Evolutionary conservation across 1,140 invertebrate species (phyloP).

Genomic region (Notospermus geniculatus): DNA sequence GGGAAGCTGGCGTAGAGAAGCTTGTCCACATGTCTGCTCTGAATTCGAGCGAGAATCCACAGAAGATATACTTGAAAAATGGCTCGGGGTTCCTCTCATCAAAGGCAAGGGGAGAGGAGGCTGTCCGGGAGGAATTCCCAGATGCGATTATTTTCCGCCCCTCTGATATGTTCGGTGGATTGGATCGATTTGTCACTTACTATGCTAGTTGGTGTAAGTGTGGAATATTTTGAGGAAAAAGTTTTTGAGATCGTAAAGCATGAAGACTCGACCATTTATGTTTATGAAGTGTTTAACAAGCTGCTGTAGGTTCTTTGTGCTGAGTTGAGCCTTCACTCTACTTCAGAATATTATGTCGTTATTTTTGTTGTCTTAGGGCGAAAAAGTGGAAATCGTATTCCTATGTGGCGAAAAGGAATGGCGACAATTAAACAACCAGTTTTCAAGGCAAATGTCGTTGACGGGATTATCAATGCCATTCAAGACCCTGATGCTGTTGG

Average conservation of each 20-base stretch:
- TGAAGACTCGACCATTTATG: too few species aligned
- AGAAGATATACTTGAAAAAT: slow-evolving; percentile 31
- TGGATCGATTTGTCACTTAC: slow-evolving; percentile 80
- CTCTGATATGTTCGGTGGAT: slow-evolving; percentile 83
- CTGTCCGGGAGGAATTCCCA: slow-evolving; percentile 91
- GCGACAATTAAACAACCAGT: slow-evolving; percentile 89
- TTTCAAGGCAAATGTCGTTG: slow-evolving; percentile 80
- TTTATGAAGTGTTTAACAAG: too few species aligned
- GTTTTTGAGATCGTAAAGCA: not conserved
- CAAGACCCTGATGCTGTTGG: slow-evolving; percentile 76
- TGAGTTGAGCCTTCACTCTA: too few species aligned
- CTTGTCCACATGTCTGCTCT: slow-evolving; percentile 59
- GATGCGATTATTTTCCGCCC: slow-evolving; percentile 91
- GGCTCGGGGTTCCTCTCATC: slow-evolving; percentile 47
- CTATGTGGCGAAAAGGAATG: slow-evolving; percentile 81
- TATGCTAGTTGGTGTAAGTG: slow-evolving; percentile 44
- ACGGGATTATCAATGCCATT: slow-evolving; percentile 77
- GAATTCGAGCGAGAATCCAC: slow-evolving; percentile 51
- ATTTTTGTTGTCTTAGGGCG: slow-evolving; percentile 23
- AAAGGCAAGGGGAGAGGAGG: slow-evolving; percentile 72
- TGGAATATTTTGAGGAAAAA: not conserved
- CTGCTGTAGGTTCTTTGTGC: too few species aligned
- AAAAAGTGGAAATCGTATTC: slow-evolving; percentile 56
- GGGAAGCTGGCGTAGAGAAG: slow-evolving; percentile 57
- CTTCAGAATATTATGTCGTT: too few species aligned